Evolutionary conservation across 2,888 invertebrate genomes (phyloP), one percentile per base, ranked within the genome.

Genomic region (Eupeodes luniger): DNA sequence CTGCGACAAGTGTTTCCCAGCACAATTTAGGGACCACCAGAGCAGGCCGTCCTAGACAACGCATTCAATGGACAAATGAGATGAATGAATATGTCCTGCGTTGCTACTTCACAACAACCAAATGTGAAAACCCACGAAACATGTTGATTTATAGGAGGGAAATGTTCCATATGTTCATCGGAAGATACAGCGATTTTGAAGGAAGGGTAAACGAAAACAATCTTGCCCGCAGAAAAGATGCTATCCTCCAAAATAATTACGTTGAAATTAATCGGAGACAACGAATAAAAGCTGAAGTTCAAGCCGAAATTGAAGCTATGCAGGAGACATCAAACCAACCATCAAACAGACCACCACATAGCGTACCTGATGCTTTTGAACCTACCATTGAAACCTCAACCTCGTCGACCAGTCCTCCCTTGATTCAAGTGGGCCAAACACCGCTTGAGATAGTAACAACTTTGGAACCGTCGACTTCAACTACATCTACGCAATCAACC

Each of bases 41-140:
- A 72, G 57, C 59, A 57, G 59, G 72, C 57, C 59, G 72, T 19
- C 40, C 4, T 72, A 72, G 72, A 59, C 72, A 72, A 44, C 57
- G 72, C 47, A 72, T 72, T 14, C 72, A n/a, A n/a, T n/a, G n/a
- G n/a, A n/a, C n/a, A 72, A 55, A 72, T 59, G 72, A 57, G 11
- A 72, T 72, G 47, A 74, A 74, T 27, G 62, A 62, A 62, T 62
- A 62, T 36, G 75, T 75, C 51, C 19, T 62, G 36, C 75, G 62
- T n/a, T 40, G 75, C 75, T 75, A 75, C 62, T 62, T 14, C 62
- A 62, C n/a, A 4, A n/a, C 62, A 51, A 67, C 27, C 14, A 67
- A 62, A 61, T 74, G 62, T 5, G 10, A 59, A 75, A 62, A 14
- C n/a, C 47, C 16, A 10, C 4, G 1, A 40, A 3, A 6, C 10